A percentile compares a stretch with the other conserved stretches of the same genome.
phyloP scores from a whole-genome alignment of 2,113 vertebrate genomes.

The Nycticorax nycticorax region DNA sequence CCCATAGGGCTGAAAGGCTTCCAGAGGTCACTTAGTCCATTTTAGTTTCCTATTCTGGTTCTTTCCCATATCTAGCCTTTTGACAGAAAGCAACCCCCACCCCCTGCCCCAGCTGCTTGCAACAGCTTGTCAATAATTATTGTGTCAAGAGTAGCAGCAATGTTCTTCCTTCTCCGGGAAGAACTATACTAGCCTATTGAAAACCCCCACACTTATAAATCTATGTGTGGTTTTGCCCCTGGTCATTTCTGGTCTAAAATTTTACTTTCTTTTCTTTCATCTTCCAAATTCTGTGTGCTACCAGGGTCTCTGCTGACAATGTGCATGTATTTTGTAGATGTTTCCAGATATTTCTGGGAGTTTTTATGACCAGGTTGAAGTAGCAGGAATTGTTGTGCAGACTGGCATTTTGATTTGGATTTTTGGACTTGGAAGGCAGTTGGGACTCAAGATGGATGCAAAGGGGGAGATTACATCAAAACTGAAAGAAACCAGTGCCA shows the following conservation, averaged over 20 bases:
- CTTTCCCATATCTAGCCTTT: not conserved
- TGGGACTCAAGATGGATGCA: not conserved
- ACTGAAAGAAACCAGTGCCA: not conserved
- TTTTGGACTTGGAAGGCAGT: not conserved
- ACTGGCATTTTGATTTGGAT: not conserved
- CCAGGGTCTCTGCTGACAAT: not conserved
- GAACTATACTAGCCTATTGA: not conserved
- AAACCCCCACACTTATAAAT: fast-evolving
- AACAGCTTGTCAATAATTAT: not conserved
- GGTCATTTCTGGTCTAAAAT: not conserved
- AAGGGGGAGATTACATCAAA: not conserved
- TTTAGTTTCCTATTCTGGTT: not conserved
- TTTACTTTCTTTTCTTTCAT: not conserved
- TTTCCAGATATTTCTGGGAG: not conserved
- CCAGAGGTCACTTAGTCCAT: not conserved
- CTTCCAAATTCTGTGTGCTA: not conserved
- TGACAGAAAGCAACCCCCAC: not conserved
- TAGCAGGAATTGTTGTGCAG: not conserved
- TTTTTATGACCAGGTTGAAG: not conserved
- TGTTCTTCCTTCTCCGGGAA: not conserved
- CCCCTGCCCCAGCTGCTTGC: not conserved
- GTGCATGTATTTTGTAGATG: not conserved
- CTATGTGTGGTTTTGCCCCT: not conserved
- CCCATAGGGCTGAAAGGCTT: not conserved
- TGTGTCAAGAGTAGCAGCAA: not conserved